A percentile compares a stretch with the other conserved stretches of the same genome.
phyloP scores from a whole-genome alignment of 2,113 vertebrate species.

The Ophthalmolycus amberensis region DNA sequence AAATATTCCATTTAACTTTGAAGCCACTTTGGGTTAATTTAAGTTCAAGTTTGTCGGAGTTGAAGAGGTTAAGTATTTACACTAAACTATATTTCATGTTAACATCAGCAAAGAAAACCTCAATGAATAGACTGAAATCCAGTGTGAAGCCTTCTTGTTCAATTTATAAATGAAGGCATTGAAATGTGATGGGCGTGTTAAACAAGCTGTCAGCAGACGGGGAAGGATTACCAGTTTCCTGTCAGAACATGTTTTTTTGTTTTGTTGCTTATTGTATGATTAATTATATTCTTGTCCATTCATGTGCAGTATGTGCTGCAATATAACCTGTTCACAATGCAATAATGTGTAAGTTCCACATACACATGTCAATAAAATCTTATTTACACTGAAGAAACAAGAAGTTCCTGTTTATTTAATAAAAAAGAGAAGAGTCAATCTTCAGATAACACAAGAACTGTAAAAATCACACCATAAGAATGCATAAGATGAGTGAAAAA shows the following conservation, averaged over 20 bases:
- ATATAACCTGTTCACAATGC: neutral
- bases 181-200: neutral
- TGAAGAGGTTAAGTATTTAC: constrained; percentile 13
- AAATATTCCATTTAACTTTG: neutral
- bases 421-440: no score
- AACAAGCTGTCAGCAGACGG: neutral
- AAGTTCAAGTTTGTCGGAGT: neutral
- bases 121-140: neutral
- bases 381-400: neutral
- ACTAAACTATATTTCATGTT: neutral
- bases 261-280: neutral
- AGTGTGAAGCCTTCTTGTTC: neutral
- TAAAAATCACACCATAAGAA: neutral
- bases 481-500: neutral
- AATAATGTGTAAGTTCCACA: neutral
- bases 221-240: neutral
- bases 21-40: neutral
- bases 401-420: neutral
- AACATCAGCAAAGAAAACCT: neutral
- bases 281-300: neutral
- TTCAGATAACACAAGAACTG: neutral
- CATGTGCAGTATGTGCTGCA: neutral
- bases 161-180: neutral
- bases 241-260: neutral
- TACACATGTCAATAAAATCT: neutral